These are phyloP conservation scores for Halesus radiatus DNA, from an alignment of 1,140 invertebrate genomes.

Conservation along the genomic window DNA sequence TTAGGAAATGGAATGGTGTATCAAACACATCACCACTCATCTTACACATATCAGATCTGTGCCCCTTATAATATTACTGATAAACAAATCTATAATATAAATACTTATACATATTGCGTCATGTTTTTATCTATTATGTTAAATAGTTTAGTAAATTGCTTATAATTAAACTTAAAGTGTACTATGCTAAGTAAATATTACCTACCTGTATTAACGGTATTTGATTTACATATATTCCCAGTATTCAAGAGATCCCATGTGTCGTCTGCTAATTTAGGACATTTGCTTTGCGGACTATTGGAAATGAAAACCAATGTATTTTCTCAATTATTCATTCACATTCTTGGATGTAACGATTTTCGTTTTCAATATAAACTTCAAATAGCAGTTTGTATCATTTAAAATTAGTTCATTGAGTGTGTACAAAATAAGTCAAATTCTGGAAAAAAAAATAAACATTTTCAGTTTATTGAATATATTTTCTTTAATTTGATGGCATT, in stretches of 20 bases:
- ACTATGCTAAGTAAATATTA: constrained; percentile 23
- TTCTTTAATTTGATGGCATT: constrained; percentile 1
- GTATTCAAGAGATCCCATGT: background rate
- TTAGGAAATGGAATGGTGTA: constrained; percentile 61
- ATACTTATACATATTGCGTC: constrained; percentile 61
- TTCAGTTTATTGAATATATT: background rate
- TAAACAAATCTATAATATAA: constrained; percentile 64
- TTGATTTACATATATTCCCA: constrained; percentile 19
- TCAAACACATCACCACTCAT: constrained; percentile 70
- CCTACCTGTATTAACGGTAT: constrained; percentile 7
- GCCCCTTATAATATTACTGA: constrained; percentile 66
- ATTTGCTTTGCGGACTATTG: constrained; percentile 18
- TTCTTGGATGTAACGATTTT: too few species aligned
- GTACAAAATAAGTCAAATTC: background rate
- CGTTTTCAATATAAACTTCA: too few species aligned
- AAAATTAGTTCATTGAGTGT: constrained; percentile 11
- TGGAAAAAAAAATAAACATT: too few species aligned
- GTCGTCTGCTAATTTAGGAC: background rate
- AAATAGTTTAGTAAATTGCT: constrained; percentile 52
- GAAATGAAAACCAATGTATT: background rate
- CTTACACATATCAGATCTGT: constrained; percentile 73
- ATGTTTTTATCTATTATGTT: constrained; percentile 58
- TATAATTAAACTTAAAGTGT: constrained; percentile 40
- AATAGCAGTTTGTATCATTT: background rate
- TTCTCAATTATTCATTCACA: background rate